These are phyloP conservation scores for Ceyx margarethae DNA, from an alignment of 2,113 vertebrate genomes.

Conservation along the genomic window DNA sequence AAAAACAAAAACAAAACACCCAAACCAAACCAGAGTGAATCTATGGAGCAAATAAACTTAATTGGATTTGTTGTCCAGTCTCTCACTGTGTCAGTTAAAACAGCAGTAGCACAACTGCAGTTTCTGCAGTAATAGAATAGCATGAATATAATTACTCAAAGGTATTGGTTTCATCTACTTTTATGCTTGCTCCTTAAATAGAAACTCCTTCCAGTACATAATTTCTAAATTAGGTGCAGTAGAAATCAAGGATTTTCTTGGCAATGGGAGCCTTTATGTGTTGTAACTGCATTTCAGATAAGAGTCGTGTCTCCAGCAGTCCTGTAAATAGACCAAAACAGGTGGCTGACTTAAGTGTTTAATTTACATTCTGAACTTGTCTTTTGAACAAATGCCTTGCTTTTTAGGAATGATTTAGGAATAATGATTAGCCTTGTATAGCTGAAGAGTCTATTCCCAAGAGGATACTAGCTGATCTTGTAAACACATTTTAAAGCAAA, in stretches of 20 bases:
- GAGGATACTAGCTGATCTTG: neutral
- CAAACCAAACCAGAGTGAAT: neutral
- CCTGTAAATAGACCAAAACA: slow-evolving; percentile 54
- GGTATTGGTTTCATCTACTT: slow-evolving; percentile 12
- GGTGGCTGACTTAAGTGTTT: slow-evolving; percentile 44
- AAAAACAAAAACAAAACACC: neutral
- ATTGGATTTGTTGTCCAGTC: neutral
- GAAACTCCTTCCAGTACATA: slow-evolving; percentile 1
- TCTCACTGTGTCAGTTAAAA: neutral
- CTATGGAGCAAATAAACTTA: neutral
- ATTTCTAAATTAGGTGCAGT: slow-evolving; percentile 40
- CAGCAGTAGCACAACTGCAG: neutral
- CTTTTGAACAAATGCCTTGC: slow-evolving; percentile 37
- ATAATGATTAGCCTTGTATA: slow-evolving; percentile 23
- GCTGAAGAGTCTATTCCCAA: neutral
- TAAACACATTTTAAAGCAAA: neutral
- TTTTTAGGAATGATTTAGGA: slow-evolving; percentile 47
- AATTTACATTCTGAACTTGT: slow-evolving; percentile 51
- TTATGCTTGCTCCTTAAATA: slow-evolving; percentile 16
- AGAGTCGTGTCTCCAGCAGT: slow-evolving; percentile 11
- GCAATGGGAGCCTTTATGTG: slow-evolving; percentile 11
- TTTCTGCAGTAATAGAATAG: slow-evolving; percentile 1
- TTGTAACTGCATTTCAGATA: slow-evolving; percentile 25
- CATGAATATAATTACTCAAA: neutral
- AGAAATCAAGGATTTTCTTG: slow-evolving; percentile 50